Percentiles rank a stretch among this genome's conserved stretches.
Conservation (phyloP, 1,140 invertebrate species). For the Polyergus mexicanus region DNA sequence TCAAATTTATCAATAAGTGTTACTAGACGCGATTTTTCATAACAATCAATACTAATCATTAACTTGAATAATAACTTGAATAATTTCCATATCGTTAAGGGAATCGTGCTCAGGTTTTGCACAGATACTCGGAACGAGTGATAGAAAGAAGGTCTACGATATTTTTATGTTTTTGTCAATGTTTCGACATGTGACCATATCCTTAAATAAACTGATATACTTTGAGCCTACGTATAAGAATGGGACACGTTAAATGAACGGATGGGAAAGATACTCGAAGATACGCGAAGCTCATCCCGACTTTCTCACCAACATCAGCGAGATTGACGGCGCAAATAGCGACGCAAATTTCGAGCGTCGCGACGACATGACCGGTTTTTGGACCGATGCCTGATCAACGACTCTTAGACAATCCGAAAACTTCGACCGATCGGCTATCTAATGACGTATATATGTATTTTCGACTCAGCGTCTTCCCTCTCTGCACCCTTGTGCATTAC, state of each 20-base stretch:
- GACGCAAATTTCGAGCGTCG: constrained; percentile 43
- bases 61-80: too few species aligned
- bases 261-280: not conserved
- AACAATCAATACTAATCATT: too few species aligned
- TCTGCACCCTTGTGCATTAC: not conserved
- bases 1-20: too few species aligned
- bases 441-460: constrained; percentile 81
- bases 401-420: constrained; percentile 81
- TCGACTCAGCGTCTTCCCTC: constrained; percentile 73
- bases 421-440: constrained; percentile 69
- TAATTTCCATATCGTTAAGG: too few species aligned
- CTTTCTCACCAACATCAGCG: not conserved
- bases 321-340: constrained; percentile 40
- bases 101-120: too few species aligned
- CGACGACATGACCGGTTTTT: constrained; percentile 70
- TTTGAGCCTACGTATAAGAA: not conserved
- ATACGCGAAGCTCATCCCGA: not conserved
- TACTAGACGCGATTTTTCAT: too few species aligned
- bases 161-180: too few species aligned
- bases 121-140: too few species aligned
- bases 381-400: constrained; percentile 81
- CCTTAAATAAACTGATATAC: too few species aligned
- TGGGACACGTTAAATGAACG: too few species aligned
- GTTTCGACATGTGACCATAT: too few species aligned
- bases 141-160: too few species aligned